Evolutionary conservation across 2,113 vertebrate species (phyloP).

Genomic region (Dunckerocampus dactyliophorus): DNA sequence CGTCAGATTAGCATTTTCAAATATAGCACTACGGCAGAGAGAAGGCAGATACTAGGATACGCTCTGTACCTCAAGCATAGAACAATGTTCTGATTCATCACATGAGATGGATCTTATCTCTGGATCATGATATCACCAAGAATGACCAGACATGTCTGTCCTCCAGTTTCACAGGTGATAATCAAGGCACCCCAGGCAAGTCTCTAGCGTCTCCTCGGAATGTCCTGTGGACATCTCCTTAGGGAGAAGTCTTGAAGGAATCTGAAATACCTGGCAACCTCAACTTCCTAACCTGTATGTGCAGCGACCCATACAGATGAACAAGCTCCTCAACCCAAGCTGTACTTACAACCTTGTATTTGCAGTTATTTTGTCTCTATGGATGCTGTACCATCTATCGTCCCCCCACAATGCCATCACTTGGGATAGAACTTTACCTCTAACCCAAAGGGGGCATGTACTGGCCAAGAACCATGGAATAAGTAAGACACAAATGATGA

Average conservation of each 20-base stretch:
- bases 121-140: background rate
- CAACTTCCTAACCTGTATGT: background rate
- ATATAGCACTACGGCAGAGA: background rate
- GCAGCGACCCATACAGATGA: background rate
- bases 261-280: background rate
- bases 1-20: constrained; percentile 5
- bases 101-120: background rate
- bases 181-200: background rate
- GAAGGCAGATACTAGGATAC: background rate
- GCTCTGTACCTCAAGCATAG: background rate
- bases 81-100: background rate
- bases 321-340: background rate
- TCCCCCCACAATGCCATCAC: no score
- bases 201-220: background rate
- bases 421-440: no score
- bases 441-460: no score
- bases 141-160: background rate
- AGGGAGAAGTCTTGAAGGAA: background rate
- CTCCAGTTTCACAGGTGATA: background rate
- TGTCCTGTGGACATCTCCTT: background rate
- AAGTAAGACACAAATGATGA: no score
- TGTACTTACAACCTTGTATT: background rate
- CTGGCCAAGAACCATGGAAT: no score
- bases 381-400: no score
- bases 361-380: background rate